A percentile compares a stretch with the other conserved stretches of the same genome.
phyloP scores from a whole-genome alignment of 1,140 invertebrate genomes.

The Anoplophora glabripennis region DNA sequence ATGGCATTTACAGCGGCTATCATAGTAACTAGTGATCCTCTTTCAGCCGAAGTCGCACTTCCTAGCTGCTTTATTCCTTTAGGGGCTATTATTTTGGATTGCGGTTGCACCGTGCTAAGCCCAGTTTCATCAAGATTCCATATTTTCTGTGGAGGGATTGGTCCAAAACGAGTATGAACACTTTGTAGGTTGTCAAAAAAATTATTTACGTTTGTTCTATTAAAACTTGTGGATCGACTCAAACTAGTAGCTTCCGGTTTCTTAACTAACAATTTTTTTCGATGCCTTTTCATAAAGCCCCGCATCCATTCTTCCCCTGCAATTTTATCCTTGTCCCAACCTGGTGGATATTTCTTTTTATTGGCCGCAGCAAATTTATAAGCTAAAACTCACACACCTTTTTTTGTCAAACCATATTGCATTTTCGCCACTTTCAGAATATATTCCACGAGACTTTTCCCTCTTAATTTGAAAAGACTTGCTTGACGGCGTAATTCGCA shows the following conservation, averaged over 20 bases:
- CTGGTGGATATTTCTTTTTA: background rate
- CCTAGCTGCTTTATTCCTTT: constrained; percentile 45
- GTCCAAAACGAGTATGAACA: constrained; percentile 20
- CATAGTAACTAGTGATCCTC: constrained; percentile 40
- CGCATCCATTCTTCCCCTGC: constrained; percentile 30
- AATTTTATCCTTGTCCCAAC: constrained; percentile 10
- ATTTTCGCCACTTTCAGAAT: background rate
- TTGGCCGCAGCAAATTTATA: background rate
- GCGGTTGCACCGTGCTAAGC: constrained; percentile 27
- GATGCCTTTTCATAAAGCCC: constrained; percentile 19
- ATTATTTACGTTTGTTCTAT: constrained; percentile 26
- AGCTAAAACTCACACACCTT: background rate
- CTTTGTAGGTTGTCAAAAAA: constrained; percentile 27
- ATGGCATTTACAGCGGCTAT: constrained; percentile 40
- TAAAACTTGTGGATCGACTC: constrained; percentile 31
- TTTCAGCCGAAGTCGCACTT: constrained; percentile 40
- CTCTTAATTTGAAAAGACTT: too few relatives aligned
- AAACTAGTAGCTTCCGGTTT: constrained; percentile 32
- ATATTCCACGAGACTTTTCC: background rate
- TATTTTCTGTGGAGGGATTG: constrained; percentile 35
- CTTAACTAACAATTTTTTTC: constrained; percentile 25
- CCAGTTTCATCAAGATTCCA: constrained; percentile 34
- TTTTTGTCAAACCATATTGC: background rate
- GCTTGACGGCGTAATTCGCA: too few relatives aligned
- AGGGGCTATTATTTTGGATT: constrained; percentile 26